A percentile compares a stretch with the other conserved stretches of the same genome.
Conservation (phyloP, 2,888 invertebrate genomes). For the Thumatha senex region DNA sequence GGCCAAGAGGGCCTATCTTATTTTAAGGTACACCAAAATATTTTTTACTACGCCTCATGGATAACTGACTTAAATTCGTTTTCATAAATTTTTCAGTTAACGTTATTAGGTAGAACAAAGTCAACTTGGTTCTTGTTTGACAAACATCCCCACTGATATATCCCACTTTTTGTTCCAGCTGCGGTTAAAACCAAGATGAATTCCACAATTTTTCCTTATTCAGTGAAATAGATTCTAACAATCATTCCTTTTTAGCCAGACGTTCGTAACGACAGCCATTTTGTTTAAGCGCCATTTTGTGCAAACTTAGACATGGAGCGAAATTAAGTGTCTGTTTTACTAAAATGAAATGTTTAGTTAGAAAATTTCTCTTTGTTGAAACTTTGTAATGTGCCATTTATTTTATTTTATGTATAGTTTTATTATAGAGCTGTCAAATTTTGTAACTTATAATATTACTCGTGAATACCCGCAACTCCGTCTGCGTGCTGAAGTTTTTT, state of each 20-base stretch:
- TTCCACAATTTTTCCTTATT: conserved; percentile 27
- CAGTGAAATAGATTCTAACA: conserved; percentile 18
- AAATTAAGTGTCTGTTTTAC: conserved; percentile 4
- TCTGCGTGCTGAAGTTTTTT: too few relatives aligned
- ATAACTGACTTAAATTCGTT: too few relatives aligned
- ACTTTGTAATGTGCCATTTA: not conserved
- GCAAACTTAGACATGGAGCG: conserved; percentile 4
- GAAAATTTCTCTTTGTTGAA: not conserved
- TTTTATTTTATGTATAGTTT: not conserved
- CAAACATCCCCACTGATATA: not conserved
- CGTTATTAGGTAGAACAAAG: not conserved
- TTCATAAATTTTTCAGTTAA: too few relatives aligned
- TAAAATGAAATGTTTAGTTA: conserved; percentile 3
- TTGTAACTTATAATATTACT: too few relatives aligned
- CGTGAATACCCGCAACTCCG: too few relatives aligned
- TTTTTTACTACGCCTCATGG: too few relatives aligned
- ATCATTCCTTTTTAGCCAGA: conserved; percentile 35
- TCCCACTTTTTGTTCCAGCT: not conserved
- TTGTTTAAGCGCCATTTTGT: conserved; percentile 5
- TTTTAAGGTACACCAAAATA: too few relatives aligned
- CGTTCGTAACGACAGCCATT: conserved; percentile 30
- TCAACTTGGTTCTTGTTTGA: not conserved
- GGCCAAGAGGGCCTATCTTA: too few relatives aligned
- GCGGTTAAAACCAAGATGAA: conserved; percentile 1
- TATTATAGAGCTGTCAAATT: not conserved